Evolutionary conservation across 1,140 invertebrate genomes (phyloP).

Genomic region (Pinna nobilis): DNA sequence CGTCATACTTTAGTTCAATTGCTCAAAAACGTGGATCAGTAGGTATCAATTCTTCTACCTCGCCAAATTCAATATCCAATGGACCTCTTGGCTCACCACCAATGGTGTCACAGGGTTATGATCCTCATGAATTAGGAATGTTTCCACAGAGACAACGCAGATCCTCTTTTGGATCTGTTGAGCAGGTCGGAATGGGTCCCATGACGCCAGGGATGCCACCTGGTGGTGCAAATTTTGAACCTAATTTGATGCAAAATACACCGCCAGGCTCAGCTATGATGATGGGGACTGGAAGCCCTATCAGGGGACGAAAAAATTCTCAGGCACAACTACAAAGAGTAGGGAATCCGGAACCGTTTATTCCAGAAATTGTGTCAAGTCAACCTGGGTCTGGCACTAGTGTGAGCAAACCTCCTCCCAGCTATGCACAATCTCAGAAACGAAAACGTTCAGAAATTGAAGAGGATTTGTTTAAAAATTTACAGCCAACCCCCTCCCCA

Average conservation of each 20-base stretch:
- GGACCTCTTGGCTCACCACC: slow-evolving; percentile 59
- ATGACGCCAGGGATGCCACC: slow-evolving; percentile 52
- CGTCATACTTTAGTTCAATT: slow-evolving; percentile 69
- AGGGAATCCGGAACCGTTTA: slow-evolving; percentile 72
- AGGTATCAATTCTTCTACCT: slow-evolving; percentile 63
- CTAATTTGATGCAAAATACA: slow-evolving; percentile 46
- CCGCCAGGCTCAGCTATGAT: slow-evolving; percentile 44
- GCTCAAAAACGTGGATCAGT: slow-evolving; percentile 62
- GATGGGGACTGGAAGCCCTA: slow-evolving; percentile 48
- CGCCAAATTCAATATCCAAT: slow-evolving; percentile 62
- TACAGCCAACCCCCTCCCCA: slow-evolving; percentile 96
- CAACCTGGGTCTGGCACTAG: slow-evolving; percentile 36
- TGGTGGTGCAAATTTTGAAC: slow-evolving; percentile 32
- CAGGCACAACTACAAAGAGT: slow-evolving; percentile 61
- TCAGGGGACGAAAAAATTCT: slow-evolving; percentile 42
- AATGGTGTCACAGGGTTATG: slow-evolving; percentile 47
- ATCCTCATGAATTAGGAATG: slow-evolving; percentile 48
- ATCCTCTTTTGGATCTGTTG: slow-evolving; percentile 33
- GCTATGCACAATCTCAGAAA: slow-evolving; percentile 72
- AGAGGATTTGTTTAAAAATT: slow-evolving; percentile 78
- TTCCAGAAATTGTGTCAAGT: slow-evolving; percentile 61
- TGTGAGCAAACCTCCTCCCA: slow-evolving; percentile 69
- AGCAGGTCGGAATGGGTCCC: slow-evolving; percentile 34
- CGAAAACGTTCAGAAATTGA: slow-evolving; percentile 69
- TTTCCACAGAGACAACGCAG: slow-evolving; percentile 37